Percentiles rank a stretch among this genome's conserved stretches.
These are phyloP conservation scores for Euura saliciscinereae DNA, from an alignment of 1,140 invertebrate genomes.

Conservation along the genomic window DNA sequence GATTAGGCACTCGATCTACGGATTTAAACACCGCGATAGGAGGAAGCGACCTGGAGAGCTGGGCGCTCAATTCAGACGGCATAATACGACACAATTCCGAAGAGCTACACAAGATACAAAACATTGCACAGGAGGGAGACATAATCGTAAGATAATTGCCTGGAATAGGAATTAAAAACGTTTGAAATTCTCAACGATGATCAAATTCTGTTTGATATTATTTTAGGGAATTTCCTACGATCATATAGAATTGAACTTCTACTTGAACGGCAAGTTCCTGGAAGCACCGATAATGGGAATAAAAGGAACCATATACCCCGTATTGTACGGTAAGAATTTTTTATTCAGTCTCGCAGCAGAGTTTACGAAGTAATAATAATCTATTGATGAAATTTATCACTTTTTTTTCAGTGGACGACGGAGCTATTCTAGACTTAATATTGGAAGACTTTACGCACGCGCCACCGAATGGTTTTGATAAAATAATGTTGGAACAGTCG, in stretches of 20 bases:
- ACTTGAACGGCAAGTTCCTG: constrained; percentile 88
- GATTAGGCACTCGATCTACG: constrained; percentile 85
- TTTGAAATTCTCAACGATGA: constrained; percentile 3
- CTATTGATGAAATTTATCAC: constrained; percentile 21
- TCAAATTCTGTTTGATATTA: constrained; percentile 29
- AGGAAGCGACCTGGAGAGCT: constrained; percentile 88
- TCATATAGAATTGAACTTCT: constrained; percentile 96
- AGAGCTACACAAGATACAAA: constrained; percentile 75
- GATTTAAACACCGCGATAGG: constrained; percentile 83
- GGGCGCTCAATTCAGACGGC: constrained; percentile 92
- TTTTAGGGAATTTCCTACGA: constrained; percentile 90
- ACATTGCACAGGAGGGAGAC: constrained; percentile 88
- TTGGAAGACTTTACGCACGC: constrained; percentile 86
- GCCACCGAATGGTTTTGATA: constrained; percentile 89
- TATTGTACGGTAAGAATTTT: constrained; percentile 83
- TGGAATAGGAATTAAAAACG: no score
- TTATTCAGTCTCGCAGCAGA: constrained; percentile 13
- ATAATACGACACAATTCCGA: constrained; percentile 83
- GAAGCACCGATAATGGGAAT: constrained; percentile 87
- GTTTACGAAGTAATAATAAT: background rate
- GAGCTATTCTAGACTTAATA: constrained; percentile 94
- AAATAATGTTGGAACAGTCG: constrained; percentile 97
- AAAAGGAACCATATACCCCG: constrained; percentile 90
- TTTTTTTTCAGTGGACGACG: constrained; percentile 89
- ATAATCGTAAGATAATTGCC: constrained; percentile 72